Evolutionary conservation across 2,113 vertebrate species (phyloP).

Genomic region (Siphamia tubifer): DNA sequence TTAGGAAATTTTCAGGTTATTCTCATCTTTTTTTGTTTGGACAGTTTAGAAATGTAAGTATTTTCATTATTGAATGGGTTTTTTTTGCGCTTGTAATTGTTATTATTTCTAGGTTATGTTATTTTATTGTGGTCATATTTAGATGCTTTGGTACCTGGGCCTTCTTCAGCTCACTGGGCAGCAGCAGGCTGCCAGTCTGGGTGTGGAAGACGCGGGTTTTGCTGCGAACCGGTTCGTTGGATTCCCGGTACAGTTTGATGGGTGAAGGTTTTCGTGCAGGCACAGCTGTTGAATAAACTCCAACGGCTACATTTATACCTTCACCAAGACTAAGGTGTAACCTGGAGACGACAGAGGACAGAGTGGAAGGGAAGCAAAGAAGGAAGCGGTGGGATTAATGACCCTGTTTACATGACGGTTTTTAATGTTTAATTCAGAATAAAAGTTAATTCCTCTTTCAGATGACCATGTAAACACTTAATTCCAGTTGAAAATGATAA

Average conservation of each 20-base stretch:
- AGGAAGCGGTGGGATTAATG: background rate
- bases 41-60: too few species aligned
- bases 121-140: background rate
- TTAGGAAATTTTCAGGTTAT: too few species aligned
- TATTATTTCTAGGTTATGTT: too few species aligned
- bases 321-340: constrained; percentile 85
- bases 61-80: too few species aligned
- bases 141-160: constrained; percentile 83
- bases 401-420: too few species aligned
- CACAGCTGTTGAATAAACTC: constrained; percentile 83
- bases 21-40: too few species aligned
- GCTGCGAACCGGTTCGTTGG: constrained; percentile 88
- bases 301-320: constrained; percentile 83
- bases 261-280: constrained; percentile 82
- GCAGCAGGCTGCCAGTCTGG: constrained; percentile 91
- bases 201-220: constrained; percentile 92
- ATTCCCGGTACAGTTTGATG: constrained; percentile 88
- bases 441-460: too few species aligned
- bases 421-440: too few species aligned
- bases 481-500: too few species aligned
- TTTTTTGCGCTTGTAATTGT: too few species aligned
- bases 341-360: constrained; percentile 65
- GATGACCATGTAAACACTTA: too few species aligned
- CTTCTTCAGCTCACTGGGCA: constrained; percentile 93
- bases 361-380: background rate